Conservation (phyloP, 2,113 vertebrate species). For the Trinectes maculatus region DNA sequence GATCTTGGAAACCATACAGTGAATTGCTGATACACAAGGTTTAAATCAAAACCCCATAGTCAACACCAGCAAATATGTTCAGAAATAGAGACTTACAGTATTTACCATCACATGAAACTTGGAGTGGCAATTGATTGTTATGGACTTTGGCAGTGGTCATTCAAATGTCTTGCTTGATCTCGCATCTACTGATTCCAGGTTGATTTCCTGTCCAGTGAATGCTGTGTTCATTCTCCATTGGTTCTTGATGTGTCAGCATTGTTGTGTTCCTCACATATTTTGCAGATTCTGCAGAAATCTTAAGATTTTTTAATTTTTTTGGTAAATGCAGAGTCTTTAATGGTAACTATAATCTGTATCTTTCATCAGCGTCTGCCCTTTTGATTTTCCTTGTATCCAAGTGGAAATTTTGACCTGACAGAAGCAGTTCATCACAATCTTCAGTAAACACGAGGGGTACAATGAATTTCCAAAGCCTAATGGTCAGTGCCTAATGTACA, state of each 20-base stretch:
- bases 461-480: not conserved
- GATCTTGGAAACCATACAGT: not conserved
- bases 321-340: not conserved
- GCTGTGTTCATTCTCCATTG: no score
- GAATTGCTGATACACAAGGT: no score
- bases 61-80: no score
- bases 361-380: not conserved
- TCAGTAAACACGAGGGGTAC: not conserved
- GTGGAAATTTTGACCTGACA: not conserved
- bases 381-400: not conserved
- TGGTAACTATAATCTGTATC: not conserved
- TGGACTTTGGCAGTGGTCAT: not conserved
- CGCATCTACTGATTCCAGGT: no score
- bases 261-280: no score
- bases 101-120: not conserved
- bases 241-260: not conserved
- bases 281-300: not conserved
- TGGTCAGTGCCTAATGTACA: not conserved
- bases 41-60: not conserved
- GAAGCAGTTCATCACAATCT: not conserved
- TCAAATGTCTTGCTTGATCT: not conserved
- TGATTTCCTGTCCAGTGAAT: no score
- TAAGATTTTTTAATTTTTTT: no score
- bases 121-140: not conserved
- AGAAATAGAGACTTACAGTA: not conserved